phyloP scores from a whole-genome alignment of 2,113 vertebrate species.

The Pelmatolapia mariae region DNA sequence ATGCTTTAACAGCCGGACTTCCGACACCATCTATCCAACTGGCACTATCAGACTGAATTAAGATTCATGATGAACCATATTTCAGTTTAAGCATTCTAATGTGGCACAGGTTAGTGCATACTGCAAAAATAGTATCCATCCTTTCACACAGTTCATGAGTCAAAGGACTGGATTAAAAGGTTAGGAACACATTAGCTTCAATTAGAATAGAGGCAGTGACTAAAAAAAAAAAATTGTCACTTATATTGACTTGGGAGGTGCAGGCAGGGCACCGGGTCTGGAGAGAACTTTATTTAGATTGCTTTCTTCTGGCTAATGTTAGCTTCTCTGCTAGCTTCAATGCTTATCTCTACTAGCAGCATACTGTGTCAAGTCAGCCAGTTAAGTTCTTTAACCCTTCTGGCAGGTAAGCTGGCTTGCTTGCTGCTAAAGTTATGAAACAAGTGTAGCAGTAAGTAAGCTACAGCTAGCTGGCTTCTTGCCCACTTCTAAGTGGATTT shows the following conservation, averaged over 20 bases:
- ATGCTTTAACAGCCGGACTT: neutral
- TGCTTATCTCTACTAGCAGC: neutral
- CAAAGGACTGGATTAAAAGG: neutral
- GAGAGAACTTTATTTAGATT: neutral
- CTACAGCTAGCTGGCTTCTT: neutral
- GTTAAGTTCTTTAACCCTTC: neutral
- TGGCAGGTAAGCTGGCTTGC: neutral
- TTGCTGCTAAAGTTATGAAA: neutral
- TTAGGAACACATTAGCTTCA: neutral
- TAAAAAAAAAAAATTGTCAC: rapidly evolving
- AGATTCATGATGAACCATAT: neutral
- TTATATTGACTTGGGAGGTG: neutral
- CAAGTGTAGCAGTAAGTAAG: neutral
- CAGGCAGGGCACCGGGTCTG: neutral
- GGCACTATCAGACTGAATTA: neutral
- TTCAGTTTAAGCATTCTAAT: neutral
- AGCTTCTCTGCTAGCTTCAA: neutral
- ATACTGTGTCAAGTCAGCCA: neutral
- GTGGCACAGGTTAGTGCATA: neutral
- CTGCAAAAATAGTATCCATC: too few species aligned
- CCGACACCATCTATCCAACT: neutral
- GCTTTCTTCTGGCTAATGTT: neutral
- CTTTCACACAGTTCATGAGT: neutral
- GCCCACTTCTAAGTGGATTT: neutral
- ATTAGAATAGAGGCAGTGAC: neutral